Evolutionary conservation across 2,113 vertebrate species (phyloP).

Genomic region (Oplegnathus fasciatus): DNA sequence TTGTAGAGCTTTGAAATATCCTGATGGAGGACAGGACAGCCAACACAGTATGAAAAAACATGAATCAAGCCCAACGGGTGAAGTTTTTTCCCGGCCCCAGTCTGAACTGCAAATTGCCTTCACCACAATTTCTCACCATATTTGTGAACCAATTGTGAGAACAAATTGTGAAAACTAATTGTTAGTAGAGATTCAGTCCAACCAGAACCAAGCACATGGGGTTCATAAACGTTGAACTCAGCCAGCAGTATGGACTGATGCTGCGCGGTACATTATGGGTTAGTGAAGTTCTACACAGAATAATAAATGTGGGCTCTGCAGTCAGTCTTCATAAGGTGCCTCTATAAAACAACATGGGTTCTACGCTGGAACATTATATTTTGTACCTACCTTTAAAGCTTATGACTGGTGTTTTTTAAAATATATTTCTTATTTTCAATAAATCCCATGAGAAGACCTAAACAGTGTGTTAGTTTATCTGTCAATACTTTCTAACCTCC

Average conservation of each 20-base stretch:
- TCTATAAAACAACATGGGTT: background rate
- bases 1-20: slow-evolving; percentile 59
- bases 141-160: slow-evolving; percentile 40
- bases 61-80: slow-evolving; percentile 4
- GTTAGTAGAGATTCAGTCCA: slow-evolving; percentile 3
- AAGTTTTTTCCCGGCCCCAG: background rate
- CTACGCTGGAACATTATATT: background rate
- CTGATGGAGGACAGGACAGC: slow-evolving; percentile 57
- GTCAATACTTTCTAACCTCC: background rate
- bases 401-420: background rate
- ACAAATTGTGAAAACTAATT: slow-evolving; percentile 40
- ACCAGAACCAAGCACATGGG: slow-evolving; percentile 5
- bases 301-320: background rate
- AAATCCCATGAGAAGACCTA: background rate
- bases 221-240: slow-evolving; percentile 21
- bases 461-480: background rate
- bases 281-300: background rate
- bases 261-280: slow-evolving; percentile 3
- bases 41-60: slow-evolving; percentile 34
- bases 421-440: background rate
- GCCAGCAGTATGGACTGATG: background rate
- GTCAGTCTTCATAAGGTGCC: background rate
- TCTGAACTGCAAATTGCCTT: slow-evolving; percentile 44
- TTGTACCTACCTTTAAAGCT: background rate
- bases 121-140: slow-evolving; percentile 23